These are phyloP conservation scores for Pollenia angustigena DNA, from an alignment of 2,888 invertebrate genomes.

Conservation along the genomic window DNA sequence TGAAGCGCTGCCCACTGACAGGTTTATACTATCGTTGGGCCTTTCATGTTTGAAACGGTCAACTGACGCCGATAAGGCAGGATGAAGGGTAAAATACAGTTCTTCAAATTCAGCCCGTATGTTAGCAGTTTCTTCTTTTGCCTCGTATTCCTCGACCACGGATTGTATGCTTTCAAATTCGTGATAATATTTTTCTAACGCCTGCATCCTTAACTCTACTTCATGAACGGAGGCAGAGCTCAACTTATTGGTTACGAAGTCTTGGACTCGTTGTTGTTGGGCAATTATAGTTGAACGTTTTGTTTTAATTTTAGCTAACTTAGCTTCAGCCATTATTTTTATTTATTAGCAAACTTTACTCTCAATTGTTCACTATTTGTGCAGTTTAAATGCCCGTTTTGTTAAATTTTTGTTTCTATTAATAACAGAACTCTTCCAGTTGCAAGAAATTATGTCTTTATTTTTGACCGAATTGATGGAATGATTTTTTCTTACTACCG, in stretches of 20 bases:
- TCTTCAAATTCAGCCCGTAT: background rate
- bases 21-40: slow-evolving; percentile 7
- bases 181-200: slow-evolving; percentile 30
- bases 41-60: slow-evolving; percentile 13
- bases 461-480: too few relatives aligned
- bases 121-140: background rate
- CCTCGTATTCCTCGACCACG: slow-evolving; percentile 2
- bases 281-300: slow-evolving; percentile 49
- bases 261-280: slow-evolving; percentile 34
- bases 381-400: too few relatives aligned
- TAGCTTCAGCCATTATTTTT: slow-evolving; percentile 48
- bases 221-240: slow-evolving; percentile 25
- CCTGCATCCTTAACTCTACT: slow-evolving; percentile 20
- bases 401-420: too few relatives aligned
- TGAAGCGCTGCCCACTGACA: background rate
- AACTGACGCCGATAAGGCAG: slow-evolving; percentile 4
- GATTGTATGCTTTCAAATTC: slow-evolving; percentile 38
- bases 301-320: slow-evolving; percentile 32
- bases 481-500: too few relatives aligned
- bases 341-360: background rate
- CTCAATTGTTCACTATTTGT: too few relatives aligned
- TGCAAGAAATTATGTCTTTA: too few relatives aligned
- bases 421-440: too few relatives aligned
- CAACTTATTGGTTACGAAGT: slow-evolving; percentile 27
- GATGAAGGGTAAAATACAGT: slow-evolving; percentile 14